Base-by-base conservation (phyloP, 2,797 vertebrate species). In the Aotus griseimembra region DNA sequence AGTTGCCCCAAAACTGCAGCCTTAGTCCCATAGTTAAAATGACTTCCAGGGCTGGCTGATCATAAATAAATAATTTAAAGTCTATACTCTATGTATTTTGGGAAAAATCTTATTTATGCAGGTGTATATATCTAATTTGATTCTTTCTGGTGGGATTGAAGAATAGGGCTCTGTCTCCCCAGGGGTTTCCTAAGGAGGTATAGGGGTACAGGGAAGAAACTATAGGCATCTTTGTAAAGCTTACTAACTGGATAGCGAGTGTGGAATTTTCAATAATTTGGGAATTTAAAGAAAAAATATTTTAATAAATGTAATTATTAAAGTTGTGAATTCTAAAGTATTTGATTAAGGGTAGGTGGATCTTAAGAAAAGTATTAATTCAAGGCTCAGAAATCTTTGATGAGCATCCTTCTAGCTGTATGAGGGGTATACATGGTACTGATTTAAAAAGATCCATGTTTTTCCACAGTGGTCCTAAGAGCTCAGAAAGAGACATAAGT, bases 101-200 rank as follows among this genome's bases (percentile, higher is more conserved):
- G 15, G 15, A 52, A 28, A n/a, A 46, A 33, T 52, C 1, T n/a
- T 36, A 82, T n/a, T 61, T 64, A 28, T 3, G 11, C 30, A 19
- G 64, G 11, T 46, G 20, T 57, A 28, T 72, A 15, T 20, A 81
- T 67, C 33, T 75, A 30, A 33, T 44, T 82, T 46, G 4, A 26
- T 73, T 14, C 9, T 48, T 17, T 41, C 11, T 13, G 33, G n/a
- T 73, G 3, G 15, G 20, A n/a, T 30, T 46, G 14, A 4, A 70
- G 1, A 11, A 5, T 46, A 30, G 14, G 4, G 4, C 10, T 57
- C 28, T 58, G 28, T 30, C 12, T 88, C 24, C 22, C 36, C 8
- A 44, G 19, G 24, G 4, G 1, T 7, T 36, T 50, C n/a, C 28
- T 80, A 13, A 28, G 2, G 7, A 36, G 2, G 4, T 26, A 4